phyloP scores from a whole-genome alignment of 53 echinoderm and acorn worm species.

The Pentamera pediparva region DNA sequence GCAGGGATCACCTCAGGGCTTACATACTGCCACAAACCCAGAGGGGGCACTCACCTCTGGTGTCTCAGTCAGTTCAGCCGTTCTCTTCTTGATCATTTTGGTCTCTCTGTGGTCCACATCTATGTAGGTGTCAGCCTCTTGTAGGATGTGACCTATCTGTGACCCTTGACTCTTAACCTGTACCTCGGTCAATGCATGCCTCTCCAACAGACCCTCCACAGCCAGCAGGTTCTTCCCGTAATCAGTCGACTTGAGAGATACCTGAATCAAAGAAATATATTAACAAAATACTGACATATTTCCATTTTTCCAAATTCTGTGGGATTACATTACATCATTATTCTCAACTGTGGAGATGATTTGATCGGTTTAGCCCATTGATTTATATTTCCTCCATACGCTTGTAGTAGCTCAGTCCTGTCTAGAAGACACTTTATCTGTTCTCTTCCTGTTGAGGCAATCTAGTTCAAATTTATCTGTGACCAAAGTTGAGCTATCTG shows the following conservation, averaged over 20 bases:
- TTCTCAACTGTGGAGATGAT: too few species aligned
- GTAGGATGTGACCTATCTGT: conserved; percentile 68
- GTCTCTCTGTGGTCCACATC: conserved; percentile 57
- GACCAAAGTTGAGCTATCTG: too few species aligned
- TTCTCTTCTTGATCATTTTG: conserved; percentile 57
- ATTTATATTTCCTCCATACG: too few species aligned
- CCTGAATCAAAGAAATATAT: conserved; percentile 39
- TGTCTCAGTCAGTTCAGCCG: conserved; percentile 67
- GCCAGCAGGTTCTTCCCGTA: conserved; percentile 88
- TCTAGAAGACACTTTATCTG: too few species aligned
- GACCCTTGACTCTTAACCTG: conserved; percentile 70
- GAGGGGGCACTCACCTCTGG: conserved; percentile 42
- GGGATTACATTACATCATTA: too few species aligned
- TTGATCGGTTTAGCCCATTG: too few species aligned
- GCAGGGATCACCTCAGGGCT: background rate
- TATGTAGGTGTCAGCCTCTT: conserved; percentile 66
- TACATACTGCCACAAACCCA: background rate
- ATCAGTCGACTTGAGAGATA: conserved; percentile 67
- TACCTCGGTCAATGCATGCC: conserved; percentile 66
- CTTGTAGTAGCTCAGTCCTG: too few species aligned
- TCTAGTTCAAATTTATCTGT: too few species aligned
- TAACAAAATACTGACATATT: too few species aligned
- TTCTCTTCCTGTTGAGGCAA: too few species aligned
- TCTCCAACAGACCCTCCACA: conserved; percentile 82
- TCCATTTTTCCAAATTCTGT: too few species aligned